Conservation (phyloP, 2,113 vertebrate genomes). For the Enhydra lutris region DNA sequence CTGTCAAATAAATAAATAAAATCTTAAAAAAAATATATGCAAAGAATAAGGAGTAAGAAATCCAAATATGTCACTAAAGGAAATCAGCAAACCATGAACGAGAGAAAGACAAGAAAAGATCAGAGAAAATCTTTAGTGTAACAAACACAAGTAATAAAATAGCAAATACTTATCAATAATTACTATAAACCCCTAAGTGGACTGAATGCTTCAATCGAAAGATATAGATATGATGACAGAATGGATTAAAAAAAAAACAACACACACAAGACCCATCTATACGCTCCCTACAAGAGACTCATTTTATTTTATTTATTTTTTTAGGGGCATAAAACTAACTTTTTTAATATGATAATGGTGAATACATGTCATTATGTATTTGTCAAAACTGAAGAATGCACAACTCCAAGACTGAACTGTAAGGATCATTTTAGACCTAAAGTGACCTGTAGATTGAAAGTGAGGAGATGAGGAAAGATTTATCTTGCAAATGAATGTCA, state of each 20-base stretch:
- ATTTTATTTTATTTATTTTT: too few species aligned
- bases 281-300: background rate
- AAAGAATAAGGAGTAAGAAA: background rate
- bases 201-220: background rate
- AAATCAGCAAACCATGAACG: background rate
- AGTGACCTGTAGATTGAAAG: background rate
- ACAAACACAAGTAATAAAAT: background rate
- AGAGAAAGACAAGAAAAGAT: background rate
- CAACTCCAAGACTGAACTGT: too few species aligned
- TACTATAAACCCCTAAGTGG: background rate
- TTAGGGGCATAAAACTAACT: too few species aligned
- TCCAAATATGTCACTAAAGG: background rate
- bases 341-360: too few species aligned
- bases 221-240: background rate
- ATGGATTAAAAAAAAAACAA: background rate
- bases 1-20: too few species aligned
- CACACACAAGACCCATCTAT: background rate
- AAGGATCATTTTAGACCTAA: background rate
- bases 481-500: background rate
- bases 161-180: background rate
- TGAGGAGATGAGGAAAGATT: background rate
- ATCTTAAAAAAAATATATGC: too few species aligned
- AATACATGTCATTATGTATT: too few species aligned
- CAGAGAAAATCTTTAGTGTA: background rate
- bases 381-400: too few species aligned